Percentiles rank a stretch among this genome's conserved stretches.
Evolutionary conservation across 2,888 invertebrate genomes (phyloP).

Genomic region (Calephelis perditalis): DNA sequence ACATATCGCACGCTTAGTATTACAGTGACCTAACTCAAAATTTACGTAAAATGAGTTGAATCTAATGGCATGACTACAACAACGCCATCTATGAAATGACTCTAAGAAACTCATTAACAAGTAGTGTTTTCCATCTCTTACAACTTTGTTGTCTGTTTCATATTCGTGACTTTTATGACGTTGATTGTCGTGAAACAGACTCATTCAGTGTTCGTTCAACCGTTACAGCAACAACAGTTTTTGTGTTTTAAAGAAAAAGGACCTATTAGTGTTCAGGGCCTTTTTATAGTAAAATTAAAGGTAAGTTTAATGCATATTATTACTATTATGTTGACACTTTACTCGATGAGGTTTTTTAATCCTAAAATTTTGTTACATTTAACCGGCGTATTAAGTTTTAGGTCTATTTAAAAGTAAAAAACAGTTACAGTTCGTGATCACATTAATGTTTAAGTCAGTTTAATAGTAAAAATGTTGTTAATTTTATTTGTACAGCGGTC

Average conservation of each 20-base stretch:
- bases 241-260: too few relatives aligned
- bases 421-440: neutral
- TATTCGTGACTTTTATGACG: neutral
- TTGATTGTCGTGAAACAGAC: neutral
- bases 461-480: neutral
- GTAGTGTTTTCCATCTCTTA: neutral
- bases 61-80: neutral
- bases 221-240: too few relatives aligned
- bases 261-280: too few relatives aligned
- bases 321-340: neutral
- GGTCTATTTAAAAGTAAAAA: neutral
- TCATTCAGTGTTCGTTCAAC: too few relatives aligned
- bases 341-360: neutral
- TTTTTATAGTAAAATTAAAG: neutral
- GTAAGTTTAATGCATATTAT: conserved; percentile 1
- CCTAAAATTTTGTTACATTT: conserved; percentile 1
- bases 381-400: neutral
- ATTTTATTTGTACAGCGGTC: too few relatives aligned
- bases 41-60: conserved; percentile 6
- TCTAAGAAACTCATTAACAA: neutral
- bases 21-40: too few relatives aligned
- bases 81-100: neutral
- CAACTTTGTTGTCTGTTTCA: neutral
- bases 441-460: neutral
- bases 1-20: too few relatives aligned